Base-by-base conservation (phyloP, 2,797 vertebrate genomes). In the Danio kyathit region DNA sequence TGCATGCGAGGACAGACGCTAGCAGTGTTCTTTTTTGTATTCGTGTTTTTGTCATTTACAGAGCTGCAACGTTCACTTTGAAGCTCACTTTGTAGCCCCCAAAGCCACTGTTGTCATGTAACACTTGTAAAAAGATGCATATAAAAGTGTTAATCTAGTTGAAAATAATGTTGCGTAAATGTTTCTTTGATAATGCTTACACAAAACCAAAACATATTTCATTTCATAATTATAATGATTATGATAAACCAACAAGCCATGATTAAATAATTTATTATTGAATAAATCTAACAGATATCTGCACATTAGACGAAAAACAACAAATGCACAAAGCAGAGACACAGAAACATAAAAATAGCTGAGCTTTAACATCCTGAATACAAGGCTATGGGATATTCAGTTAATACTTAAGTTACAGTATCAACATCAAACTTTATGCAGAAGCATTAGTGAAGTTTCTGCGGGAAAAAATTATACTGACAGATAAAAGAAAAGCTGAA, bases 251-350 rank as follows among this genome's bases (percentile, higher is more conserved):
- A 29, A 60, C 13, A 57, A 60, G 16, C 17, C 46, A 64, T 49
- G 38, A 76, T 52, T 85, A 38, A 40, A 70, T 64, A 56, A 13
- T 73, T 79, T 82, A 82, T 81, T 84, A 69, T 82, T 73, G 73
- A 63, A 84, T 80, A 73, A 61, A 29, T 79, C 60, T 65, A 79
- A 67, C 71, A 76, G 16, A 72, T 57, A 76, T 41, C 61, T 76
- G 61, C 76, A 80, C 67, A 16, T 44, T 75, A 76, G 66, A 83
- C 71, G 19, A 29, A 72, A 65, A 79, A 72, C 41, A 52, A 43
- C 17, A 48, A 48, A 74, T 19, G 17, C 38, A 76, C 40, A 43
- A 41, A 81, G 66, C 65, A 69, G 43, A 48, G 41, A 60, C 44
- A 78, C 13, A 38, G 14, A 29, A 29, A 29, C 29, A 29, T 29